Percentiles rank a stretch among this genome's conserved stretches.
Conservation (phyloP, 92 coral and sea anemone genomes). For the Pocillopora grandis region DNA sequence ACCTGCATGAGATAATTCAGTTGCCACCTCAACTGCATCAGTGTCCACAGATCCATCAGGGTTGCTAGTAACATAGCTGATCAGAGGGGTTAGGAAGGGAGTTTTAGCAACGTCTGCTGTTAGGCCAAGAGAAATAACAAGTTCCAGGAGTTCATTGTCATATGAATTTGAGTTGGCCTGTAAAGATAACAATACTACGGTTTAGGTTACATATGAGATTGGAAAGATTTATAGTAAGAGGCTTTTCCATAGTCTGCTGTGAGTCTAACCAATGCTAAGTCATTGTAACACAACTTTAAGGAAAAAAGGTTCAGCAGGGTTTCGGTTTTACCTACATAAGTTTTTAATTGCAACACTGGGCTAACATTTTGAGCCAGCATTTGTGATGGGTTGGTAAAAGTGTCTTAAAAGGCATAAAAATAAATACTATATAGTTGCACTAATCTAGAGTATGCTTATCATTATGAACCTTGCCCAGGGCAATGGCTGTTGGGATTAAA, state of each 20-base stretch:
- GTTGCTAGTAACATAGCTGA: conserved; percentile 55
- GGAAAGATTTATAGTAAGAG: neutral
- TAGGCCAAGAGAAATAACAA: conserved; percentile 56
- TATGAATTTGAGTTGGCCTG: conserved; percentile 73
- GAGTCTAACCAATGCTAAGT: too few relatives aligned
- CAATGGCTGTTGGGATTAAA: neutral
- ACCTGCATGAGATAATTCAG: conserved; percentile 33
- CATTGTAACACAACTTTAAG: too few relatives aligned
- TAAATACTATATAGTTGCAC: too few relatives aligned
- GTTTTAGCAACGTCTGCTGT: conserved; percentile 76
- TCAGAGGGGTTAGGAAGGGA: conserved; percentile 75
- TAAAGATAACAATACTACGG: neutral
- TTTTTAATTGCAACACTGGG: too few relatives aligned
- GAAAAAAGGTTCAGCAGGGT: too few relatives aligned
- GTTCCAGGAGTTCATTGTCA: conserved; percentile 85
- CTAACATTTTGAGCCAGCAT: too few relatives aligned
- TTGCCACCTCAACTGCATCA: conserved; percentile 39
- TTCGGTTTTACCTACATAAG: too few relatives aligned
- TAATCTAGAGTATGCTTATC: too few relatives aligned
- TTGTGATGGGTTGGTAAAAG: too few relatives aligned
- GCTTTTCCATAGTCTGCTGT: neutral
- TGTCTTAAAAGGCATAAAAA: too few relatives aligned
- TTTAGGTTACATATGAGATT: neutral
- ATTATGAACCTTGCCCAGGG: too few relatives aligned
- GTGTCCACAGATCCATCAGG: conserved; percentile 38